Evolutionary conservation across 1,140 invertebrate species (phyloP).

Genomic region (Aplysia californica): DNA sequence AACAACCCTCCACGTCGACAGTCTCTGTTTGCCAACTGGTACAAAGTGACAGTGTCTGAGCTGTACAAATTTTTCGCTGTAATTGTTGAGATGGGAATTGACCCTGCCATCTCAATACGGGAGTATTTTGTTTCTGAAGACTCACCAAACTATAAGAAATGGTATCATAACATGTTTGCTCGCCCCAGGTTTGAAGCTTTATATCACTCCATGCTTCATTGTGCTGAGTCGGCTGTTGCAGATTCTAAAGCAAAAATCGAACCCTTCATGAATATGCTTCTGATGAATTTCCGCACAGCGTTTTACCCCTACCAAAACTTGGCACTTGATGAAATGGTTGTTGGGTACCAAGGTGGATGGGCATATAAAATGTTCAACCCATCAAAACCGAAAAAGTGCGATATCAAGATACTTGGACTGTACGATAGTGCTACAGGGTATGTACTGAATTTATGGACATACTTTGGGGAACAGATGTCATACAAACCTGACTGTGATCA

Average conservation of each 20-base stretch:
- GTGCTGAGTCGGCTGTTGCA: not conserved
- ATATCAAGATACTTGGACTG: not conserved
- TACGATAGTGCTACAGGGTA: not conserved
- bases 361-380: not conserved
- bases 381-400: not conserved
- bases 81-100: not conserved
- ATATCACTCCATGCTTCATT: not conserved
- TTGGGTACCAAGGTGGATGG: not conserved
- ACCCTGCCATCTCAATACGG: not conserved
- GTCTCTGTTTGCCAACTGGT: not conserved
- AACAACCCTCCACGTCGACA: not conserved
- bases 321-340: not conserved
- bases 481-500: not conserved
- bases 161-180: not conserved
- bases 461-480: not conserved
- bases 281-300: not conserved
- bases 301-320: not conserved
- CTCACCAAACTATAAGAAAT: not conserved
- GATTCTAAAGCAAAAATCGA: not conserved
- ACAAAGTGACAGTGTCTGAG: not conserved
- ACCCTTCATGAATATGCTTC: not conserved
- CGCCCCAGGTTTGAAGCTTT: not conserved
- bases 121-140: not conserved
- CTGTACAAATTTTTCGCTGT: not conserved
- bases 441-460: not conserved